Percentiles rank a stretch among this genome's conserved stretches.
Evolutionary conservation across 2,797 vertebrate genomes (phyloP).

Genomic region (Aplochiton taeniatus): DNA sequence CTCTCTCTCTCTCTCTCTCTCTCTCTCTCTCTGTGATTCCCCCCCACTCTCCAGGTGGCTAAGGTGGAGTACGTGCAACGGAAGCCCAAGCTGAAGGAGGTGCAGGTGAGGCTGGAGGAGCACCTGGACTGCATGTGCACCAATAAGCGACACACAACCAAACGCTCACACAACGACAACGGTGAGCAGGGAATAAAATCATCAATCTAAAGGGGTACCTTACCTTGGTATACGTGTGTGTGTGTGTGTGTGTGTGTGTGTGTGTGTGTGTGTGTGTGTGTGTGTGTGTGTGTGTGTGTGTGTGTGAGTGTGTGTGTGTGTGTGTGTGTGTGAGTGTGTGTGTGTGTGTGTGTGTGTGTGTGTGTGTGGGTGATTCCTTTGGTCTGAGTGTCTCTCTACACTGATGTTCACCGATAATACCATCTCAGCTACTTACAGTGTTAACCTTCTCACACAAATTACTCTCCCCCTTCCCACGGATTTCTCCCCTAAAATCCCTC

Average conservation of each 20-base stretch:
- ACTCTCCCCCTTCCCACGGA: neutral
- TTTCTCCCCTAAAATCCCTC: conserved; percentile 1
- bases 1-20: neutral
- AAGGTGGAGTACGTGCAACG: conserved; percentile 95
- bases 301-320: conserved; percentile 10
- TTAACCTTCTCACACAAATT: conserved; percentile 40
- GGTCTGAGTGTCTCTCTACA: conserved; percentile 43
- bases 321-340: conserved; percentile 33
- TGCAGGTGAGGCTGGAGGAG: conserved; percentile 95
- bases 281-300: neutral
- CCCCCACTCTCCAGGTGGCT: conserved; percentile 81
- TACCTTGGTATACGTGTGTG: neutral
- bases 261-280: neutral
- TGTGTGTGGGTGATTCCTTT: conserved; percentile 24
- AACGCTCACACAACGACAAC: conserved; percentile 83
- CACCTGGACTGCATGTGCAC: conserved; percentile 92
- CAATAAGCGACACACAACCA: conserved; percentile 80
- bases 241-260: neutral
- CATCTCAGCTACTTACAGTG: conserved; percentile 52
- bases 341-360: too few species aligned
- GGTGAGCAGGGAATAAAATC: conserved; percentile 44
- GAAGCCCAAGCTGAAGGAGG: conserved; percentile 93
- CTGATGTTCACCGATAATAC: conserved; percentile 47
- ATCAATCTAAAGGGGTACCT: neutral
- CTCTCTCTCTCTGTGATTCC: neutral